Percentiles rank a stretch among this genome's conserved stretches.
These are phyloP conservation scores for Columba janthina DNA, from an alignment of 2,113 vertebrate genomes.

Conservation along the genomic window DNA sequence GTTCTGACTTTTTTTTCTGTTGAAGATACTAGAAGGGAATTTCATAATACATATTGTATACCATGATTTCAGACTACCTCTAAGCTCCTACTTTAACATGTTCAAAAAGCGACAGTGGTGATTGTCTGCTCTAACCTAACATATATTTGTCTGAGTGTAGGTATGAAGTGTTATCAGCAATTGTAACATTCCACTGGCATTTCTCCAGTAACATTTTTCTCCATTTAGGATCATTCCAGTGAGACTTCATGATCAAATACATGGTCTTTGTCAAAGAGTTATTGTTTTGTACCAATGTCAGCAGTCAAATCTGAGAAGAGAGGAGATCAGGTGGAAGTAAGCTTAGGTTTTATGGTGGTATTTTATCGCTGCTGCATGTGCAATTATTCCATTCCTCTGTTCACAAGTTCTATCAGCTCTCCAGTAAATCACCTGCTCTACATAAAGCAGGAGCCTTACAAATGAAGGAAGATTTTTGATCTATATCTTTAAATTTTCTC, in stretches of 20 bases:
- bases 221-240: background rate
- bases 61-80: background rate
- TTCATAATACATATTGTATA: background rate
- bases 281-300: background rate
- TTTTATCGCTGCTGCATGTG: background rate
- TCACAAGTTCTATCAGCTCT: background rate
- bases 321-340: background rate
- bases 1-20: background rate
- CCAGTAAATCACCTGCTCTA: background rate
- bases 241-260: background rate
- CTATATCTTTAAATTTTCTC: background rate
- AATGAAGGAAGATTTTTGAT: background rate
- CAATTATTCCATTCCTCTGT: background rate
- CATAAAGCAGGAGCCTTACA: background rate
- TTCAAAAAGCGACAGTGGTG: background rate
- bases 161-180: background rate
- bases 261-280: background rate
- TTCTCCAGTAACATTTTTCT: background rate
- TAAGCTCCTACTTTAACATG: background rate
- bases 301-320: background rate
- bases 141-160: background rate
- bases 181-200: background rate
- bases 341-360: background rate
- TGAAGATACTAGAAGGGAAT: background rate
- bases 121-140: background rate